phyloP scores from a whole-genome alignment of 2,888 invertebrate genomes.

The Dione juno region DNA sequence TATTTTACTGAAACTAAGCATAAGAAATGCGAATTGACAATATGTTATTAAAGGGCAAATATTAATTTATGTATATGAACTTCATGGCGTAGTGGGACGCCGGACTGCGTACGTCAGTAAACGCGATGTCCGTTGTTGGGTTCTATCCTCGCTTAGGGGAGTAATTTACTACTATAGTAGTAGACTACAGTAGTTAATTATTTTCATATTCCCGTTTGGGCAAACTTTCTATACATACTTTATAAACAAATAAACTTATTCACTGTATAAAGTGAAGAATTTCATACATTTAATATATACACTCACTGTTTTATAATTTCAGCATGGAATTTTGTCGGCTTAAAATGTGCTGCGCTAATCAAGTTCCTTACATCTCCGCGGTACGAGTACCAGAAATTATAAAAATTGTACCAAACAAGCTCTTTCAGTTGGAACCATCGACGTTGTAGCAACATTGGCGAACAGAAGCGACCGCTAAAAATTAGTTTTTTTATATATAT shows the following conservation, averaged over 20 bases:
- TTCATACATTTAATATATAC: conserved; percentile 1
- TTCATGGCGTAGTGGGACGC: too few relatives aligned
- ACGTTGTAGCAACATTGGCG: conserved; percentile 73
- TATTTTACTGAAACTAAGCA: conserved; percentile 56
- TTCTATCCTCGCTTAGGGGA: too few relatives aligned
- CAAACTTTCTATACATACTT: too few relatives aligned
- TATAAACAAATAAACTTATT: too few relatives aligned
- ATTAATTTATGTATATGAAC: background rate
- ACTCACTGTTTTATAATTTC: conserved; percentile 55
- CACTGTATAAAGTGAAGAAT: too few relatives aligned
- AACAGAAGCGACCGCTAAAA: conserved; percentile 66
- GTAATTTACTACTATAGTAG: too few relatives aligned
- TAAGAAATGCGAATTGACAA: conserved; percentile 31
- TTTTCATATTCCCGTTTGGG: too few relatives aligned
- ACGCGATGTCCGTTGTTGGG: too few relatives aligned
- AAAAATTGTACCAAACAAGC: conserved; percentile 58
- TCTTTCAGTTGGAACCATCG: conserved; percentile 75
- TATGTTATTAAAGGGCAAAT: background rate
- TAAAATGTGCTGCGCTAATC: conserved; percentile 38
- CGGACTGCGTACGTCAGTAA: background rate
- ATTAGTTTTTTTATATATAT: background rate
- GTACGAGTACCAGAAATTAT: conserved; percentile 60
- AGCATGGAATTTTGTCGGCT: conserved; percentile 52
- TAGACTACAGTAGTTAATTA: too few relatives aligned
- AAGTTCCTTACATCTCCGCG: conserved; percentile 51